These are phyloP conservation scores for Ametastegia equiseti DNA, from an alignment of 2,888 invertebrate species.

Conservation along the genomic window DNA sequence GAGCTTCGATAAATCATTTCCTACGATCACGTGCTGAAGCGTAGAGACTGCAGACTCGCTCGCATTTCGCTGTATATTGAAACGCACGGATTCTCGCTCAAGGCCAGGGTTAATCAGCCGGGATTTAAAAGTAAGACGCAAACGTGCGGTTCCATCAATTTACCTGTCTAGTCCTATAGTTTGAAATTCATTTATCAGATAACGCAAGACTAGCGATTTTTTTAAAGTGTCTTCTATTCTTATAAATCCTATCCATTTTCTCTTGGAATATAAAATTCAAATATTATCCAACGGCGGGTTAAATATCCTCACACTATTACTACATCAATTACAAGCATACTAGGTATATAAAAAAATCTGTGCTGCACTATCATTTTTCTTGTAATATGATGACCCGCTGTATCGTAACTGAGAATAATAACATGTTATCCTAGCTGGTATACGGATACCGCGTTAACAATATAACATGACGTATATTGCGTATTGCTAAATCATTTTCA, in stretches of 20 bases:
- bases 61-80: background rate
- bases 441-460: background rate
- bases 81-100: background rate
- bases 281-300: background rate
- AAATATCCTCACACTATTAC: background rate
- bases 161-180: background rate
- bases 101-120: slow-evolving; percentile 28
- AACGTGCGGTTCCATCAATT: background rate
- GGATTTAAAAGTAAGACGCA: slow-evolving; percentile 17
- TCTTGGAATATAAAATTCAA: no score
- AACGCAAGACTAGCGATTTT: background rate
- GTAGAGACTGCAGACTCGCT: background rate
- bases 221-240: background rate
- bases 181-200: background rate
- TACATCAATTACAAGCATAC: background rate
- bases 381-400: background rate
- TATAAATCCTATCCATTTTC: background rate
- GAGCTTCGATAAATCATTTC: background rate
- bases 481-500: background rate
- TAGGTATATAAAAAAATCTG: background rate
- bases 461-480: background rate
- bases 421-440: background rate
- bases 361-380: background rate
- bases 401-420: background rate
- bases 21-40: background rate